Evolutionary conservation across 1,140 invertebrate species (phyloP).

Genomic region (Penaeus indicus): DNA sequence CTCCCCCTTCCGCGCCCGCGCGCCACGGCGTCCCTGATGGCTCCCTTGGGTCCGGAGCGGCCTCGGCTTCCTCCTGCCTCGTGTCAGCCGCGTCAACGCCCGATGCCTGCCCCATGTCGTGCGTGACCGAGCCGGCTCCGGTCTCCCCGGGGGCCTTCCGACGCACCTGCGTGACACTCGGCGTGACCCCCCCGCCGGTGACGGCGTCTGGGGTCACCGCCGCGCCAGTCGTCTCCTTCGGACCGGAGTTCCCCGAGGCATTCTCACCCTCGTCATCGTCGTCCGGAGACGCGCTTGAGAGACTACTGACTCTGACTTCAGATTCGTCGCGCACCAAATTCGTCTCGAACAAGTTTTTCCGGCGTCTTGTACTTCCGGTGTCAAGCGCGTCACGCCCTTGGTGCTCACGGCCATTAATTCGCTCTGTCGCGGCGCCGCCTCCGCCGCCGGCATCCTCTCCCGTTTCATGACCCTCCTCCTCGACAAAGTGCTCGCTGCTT

Average conservation of each 20-base stretch:
- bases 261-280: background rate
- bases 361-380: slow-evolving; percentile 29
- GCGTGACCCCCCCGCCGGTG: too few species aligned
- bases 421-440: background rate
- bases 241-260: background rate
- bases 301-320: background rate
- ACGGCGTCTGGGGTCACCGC: too few species aligned
- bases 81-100: background rate
- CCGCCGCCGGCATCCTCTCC: background rate
- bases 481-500: background rate
- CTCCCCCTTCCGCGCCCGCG: background rate
- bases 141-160: too few species aligned
- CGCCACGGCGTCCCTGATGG: background rate
- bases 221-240: too few species aligned
- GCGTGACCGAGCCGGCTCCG: too few species aligned
- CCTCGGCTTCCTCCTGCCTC: background rate
- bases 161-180: too few species aligned
- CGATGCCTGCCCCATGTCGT: background rate
- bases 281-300: background rate
- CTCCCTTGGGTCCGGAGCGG: background rate
- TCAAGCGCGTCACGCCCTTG: slow-evolving; percentile 31
- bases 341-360: slow-evolving; percentile 23
- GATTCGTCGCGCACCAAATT: background rate
- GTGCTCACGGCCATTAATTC: slow-evolving; percentile 4
- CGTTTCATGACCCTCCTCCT: background rate